These are phyloP conservation scores for Neostethus bicornis DNA, from an alignment of 2,797 vertebrate genomes.

Conservation along the genomic window DNA sequence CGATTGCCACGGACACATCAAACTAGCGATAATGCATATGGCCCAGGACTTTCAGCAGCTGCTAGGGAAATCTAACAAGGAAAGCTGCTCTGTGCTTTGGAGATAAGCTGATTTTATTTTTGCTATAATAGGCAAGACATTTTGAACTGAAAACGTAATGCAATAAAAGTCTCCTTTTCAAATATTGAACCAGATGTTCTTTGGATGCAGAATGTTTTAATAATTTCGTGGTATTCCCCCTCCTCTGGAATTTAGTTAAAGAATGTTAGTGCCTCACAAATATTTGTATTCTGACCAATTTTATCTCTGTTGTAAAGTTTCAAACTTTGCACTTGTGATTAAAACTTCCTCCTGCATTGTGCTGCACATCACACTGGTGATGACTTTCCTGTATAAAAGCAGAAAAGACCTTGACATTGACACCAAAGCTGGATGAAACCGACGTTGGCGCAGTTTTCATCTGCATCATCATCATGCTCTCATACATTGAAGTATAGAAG, in stretches of 20 bases:
- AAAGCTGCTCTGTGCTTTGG: too few species aligned
- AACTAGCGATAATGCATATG: too few species aligned
- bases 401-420: constrained; percentile 67
- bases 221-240: too few species aligned
- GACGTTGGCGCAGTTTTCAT: constrained; percentile 61
- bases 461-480: constrained; percentile 68
- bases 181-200: too few species aligned
- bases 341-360: constrained; percentile 11
- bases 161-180: background rate
- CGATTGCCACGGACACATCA: too few species aligned
- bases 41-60: too few species aligned
- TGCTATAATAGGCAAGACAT: too few species aligned
- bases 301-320: constrained; percentile 2
- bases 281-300: constrained; percentile 2
- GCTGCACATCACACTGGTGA: constrained; percentile 52
- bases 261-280: too few species aligned
- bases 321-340: background rate
- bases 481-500: constrained; percentile 61
- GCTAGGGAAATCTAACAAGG: too few species aligned
- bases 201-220: background rate
- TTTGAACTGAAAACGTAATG: too few species aligned
- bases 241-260: too few species aligned
- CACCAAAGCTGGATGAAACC: constrained; percentile 42
- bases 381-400: constrained; percentile 36
- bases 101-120: too few species aligned